Percentiles rank a stretch among this genome's conserved stretches.
Evolutionary conservation across 2,888 invertebrate genomes (phyloP).

Genomic region (Pristionchus arcanus): DNA sequence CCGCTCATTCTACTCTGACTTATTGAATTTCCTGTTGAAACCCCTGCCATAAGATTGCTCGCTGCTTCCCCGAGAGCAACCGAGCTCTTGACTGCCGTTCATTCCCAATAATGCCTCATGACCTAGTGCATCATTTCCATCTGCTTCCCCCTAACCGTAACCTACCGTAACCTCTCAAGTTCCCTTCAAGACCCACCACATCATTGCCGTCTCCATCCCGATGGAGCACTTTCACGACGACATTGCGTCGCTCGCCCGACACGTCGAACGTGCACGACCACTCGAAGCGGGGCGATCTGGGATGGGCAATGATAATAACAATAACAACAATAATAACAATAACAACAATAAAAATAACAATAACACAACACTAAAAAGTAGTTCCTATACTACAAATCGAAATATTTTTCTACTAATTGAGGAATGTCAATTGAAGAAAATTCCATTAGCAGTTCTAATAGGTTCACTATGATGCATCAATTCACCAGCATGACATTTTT

Average conservation of each 20-base stretch:
- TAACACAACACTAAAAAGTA: background rate
- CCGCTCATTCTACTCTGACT: background rate
- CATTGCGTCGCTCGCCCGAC: constrained; percentile 64
- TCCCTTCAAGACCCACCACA: constrained; percentile 39
- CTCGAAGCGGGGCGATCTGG: constrained; percentile 56
- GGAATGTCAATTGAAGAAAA: no score
- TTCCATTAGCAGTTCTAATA: background rate
- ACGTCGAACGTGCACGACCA: constrained; percentile 66
- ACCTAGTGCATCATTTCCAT: no score
- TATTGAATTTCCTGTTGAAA: background rate
- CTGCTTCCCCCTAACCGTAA: no score
- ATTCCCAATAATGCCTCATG: no score
- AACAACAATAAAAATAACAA: background rate
- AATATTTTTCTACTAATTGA: no score
- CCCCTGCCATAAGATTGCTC: no score
- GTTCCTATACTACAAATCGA: background rate
- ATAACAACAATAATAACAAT: background rate
- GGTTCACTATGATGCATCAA: background rate
- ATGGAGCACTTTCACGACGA: constrained; percentile 65
- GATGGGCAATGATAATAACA: background rate
- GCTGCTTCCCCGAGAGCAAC: no score
- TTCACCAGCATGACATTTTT: background rate
- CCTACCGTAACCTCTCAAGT: background rate
- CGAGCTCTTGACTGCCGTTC: no score
- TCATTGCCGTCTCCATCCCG: constrained; percentile 56